Evolutionary conservation across 2,797 vertebrate species (phyloP).

Genomic region (Streptopelia turtur): DNA sequence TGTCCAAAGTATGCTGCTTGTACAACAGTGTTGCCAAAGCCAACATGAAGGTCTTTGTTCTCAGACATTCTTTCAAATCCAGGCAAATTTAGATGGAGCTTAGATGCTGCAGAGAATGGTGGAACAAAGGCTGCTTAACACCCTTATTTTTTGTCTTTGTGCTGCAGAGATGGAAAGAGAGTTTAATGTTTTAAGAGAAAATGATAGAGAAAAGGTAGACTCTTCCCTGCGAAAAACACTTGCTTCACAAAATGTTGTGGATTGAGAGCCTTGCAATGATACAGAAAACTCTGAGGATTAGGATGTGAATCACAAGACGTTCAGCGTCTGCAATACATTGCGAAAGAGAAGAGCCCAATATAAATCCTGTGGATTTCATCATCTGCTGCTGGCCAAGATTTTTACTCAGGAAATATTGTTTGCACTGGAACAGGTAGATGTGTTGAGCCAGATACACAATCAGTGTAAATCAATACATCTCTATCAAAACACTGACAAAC

Average conservation of each 20-base stretch:
- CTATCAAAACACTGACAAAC: conserved; percentile 9
- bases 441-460: conserved; percentile 18
- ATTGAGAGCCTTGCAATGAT: conserved; percentile 27
- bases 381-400: conserved; percentile 49
- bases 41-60: conserved; percentile 22
- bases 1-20: not conserved
- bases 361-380: conserved; percentile 72
- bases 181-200: conserved; percentile 44
- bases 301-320: conserved; percentile 56
- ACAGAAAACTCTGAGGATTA: conserved; percentile 46
- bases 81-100: not conserved
- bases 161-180: not conserved
- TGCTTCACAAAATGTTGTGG: conserved; percentile 29
- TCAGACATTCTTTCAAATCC: conserved; percentile 19
- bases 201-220: not conserved
- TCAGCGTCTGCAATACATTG: conserved; percentile 59
- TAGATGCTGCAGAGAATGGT: not conserved
- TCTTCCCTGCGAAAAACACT: not conserved
- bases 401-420: conserved; percentile 70
- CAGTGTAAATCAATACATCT: conserved; percentile 36
- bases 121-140: not conserved
- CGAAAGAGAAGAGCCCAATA: conserved; percentile 33
- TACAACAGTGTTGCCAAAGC: not conserved
- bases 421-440: conserved; percentile 44
- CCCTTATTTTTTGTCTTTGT: not conserved